Conservation (phyloP, 2,797 vertebrate genomes). For the Helarctos malayanus region DNA sequence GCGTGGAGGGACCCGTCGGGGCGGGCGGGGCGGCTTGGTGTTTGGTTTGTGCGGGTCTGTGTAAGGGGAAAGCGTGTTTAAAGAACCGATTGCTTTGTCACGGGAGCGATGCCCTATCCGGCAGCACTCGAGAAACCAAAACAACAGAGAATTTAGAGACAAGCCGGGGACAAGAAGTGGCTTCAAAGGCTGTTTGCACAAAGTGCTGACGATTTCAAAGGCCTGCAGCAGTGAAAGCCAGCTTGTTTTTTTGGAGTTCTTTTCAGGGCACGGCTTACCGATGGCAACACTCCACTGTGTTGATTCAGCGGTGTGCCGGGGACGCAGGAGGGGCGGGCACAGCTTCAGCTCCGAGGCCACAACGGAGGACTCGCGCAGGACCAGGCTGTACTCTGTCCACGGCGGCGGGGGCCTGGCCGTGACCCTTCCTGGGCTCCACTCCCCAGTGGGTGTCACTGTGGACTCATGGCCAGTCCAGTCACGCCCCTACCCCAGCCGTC, state of each 20-base stretch:
- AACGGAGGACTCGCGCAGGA: accelerated
- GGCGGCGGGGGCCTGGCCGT: accelerated
- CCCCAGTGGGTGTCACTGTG: accelerated
- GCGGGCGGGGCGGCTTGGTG: background rate
- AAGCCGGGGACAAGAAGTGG: slow-evolving; percentile 70
- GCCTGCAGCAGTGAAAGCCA: background rate
- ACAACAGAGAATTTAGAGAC: slow-evolving; percentile 74
- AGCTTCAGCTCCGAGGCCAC: background rate
- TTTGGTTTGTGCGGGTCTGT: background rate
- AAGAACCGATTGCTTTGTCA: slow-evolving; percentile 49
- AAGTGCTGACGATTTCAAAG: slow-evolving; percentile 36
- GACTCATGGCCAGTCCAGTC: accelerated
- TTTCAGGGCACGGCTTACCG: background rate
- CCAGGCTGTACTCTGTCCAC: background rate
- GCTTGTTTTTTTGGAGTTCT: background rate
- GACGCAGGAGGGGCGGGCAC: accelerated
- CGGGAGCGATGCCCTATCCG: slow-evolving; percentile 58
- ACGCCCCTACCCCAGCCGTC: accelerated
- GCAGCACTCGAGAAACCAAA: slow-evolving; percentile 78
- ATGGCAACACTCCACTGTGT: too few relatives aligned
- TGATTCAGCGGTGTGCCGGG: background rate
- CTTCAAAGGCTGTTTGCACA: slow-evolving; percentile 78
- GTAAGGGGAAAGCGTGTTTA: slow-evolving; percentile 50
- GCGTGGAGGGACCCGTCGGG: background rate
- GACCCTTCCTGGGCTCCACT: background rate